phyloP scores from a whole-genome alignment of 2,888 invertebrate genomes.

The Pyrrhia umbra region DNA sequence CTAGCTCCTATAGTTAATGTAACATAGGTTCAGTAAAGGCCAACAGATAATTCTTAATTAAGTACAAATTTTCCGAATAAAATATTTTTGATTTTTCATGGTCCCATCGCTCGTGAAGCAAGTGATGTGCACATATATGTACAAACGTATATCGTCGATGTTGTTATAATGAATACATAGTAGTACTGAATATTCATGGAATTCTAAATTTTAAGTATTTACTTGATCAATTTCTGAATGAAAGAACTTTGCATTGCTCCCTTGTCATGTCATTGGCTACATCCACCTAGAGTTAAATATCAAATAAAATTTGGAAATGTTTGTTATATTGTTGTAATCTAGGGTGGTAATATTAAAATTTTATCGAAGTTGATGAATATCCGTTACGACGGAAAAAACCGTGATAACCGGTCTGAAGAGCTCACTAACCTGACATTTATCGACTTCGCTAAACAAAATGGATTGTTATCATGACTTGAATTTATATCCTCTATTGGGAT shows the following conservation, averaged over 20 bases:
- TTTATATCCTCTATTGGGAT: conserved; percentile 57
- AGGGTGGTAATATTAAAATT: conserved; percentile 39
- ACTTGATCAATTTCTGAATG: conserved; percentile 32
- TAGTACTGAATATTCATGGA: conserved; percentile 31
- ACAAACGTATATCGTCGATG: conserved; percentile 17
- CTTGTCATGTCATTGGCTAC: conserved; percentile 43
- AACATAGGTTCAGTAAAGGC: conserved; percentile 80
- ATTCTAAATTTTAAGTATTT: conserved; percentile 47
- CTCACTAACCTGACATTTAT: conserved; percentile 27
- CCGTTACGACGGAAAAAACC: conserved; percentile 20
- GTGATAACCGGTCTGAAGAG: conserved; percentile 16
- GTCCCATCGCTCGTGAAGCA: conserved; percentile 71
- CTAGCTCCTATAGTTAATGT: conserved; percentile 83
- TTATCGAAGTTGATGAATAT: conserved; percentile 49
- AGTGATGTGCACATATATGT: conserved; percentile 22
- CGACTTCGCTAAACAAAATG: conserved; percentile 44
- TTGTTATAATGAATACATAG: conserved; percentile 35
- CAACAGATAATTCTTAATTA: conserved; percentile 70
- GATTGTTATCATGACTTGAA: conserved; percentile 47
- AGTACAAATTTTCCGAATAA: conserved; percentile 64
- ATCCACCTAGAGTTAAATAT: conserved; percentile 48
- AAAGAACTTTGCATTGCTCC: conserved; percentile 55
- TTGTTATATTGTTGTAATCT: conserved; percentile 51
- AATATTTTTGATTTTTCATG: conserved; percentile 50
- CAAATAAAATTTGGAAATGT: conserved; percentile 44